Evolutionary conservation across 2,113 vertebrate genomes (phyloP).

Genomic region (Antigone vipio): DNA sequence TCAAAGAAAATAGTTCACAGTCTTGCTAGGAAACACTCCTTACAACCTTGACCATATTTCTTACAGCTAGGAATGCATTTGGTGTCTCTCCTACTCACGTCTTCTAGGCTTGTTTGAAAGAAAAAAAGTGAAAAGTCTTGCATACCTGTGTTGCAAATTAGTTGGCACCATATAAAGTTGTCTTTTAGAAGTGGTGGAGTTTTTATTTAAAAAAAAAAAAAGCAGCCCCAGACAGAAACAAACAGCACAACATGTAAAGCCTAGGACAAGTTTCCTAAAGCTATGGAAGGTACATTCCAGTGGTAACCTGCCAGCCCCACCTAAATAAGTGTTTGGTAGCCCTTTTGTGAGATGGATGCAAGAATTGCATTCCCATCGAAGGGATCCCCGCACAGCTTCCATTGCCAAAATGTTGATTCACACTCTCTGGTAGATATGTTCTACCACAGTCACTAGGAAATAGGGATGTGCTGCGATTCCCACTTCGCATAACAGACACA

Average conservation of each 20-base stretch:
- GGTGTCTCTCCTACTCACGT: background rate
- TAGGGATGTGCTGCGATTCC: rapidly evolving
- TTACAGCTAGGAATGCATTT: background rate
- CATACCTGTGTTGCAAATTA: background rate
- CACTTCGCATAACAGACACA: background rate
- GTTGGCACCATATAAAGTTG: background rate
- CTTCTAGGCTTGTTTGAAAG: background rate
- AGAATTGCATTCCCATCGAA: background rate
- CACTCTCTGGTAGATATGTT: background rate
- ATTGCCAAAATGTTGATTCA: background rate
- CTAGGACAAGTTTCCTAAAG: background rate
- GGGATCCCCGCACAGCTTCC: background rate
- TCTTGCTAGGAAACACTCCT: background rate
- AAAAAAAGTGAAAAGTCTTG: background rate
- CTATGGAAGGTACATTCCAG: background rate
- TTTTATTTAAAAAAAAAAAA: background rate
- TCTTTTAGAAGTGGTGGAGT: background rate
- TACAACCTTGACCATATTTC: background rate
- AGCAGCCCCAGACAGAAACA: background rate
- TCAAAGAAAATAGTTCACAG: background rate
- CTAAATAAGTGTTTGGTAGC: background rate
- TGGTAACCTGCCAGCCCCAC: background rate
- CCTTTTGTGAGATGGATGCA: background rate
- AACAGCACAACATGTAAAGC: background rate
- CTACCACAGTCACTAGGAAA: background rate